phyloP scores from a whole-genome alignment of 2,113 vertebrate genomes.

The Caloenas nicobarica region DNA sequence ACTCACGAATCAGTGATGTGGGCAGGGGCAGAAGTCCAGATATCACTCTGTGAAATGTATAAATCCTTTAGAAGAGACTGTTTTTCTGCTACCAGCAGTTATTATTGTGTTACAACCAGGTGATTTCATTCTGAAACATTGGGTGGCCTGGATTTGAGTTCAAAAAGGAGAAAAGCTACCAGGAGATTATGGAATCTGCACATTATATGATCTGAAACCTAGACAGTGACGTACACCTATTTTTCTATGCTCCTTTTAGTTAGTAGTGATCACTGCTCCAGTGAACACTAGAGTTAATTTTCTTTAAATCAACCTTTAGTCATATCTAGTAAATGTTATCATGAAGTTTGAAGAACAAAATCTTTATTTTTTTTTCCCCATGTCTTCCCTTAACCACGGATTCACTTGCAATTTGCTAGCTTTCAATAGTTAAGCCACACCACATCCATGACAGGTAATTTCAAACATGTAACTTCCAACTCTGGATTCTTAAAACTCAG shows the following conservation, averaged over 20 bases:
- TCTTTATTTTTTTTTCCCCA: not conserved
- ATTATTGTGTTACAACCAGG: conserved; percentile 37
- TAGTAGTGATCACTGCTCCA: not conserved
- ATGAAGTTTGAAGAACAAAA: not conserved
- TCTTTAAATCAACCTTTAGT: not conserved
- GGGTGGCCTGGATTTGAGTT: conserved; percentile 9
- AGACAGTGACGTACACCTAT: not conserved
- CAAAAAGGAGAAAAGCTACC: not conserved
- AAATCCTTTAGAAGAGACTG: conserved; percentile 52
- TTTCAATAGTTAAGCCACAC: not conserved
- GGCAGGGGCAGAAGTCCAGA: conserved; percentile 55
- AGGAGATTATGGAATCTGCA: not conserved
- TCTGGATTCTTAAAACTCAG: not conserved
- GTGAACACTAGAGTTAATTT: not conserved
- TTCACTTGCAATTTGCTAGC: not conserved
- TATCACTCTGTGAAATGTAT: conserved; percentile 55
- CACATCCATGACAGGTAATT: not conserved
- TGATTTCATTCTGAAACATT: conserved; percentile 41
- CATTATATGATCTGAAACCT: not conserved
- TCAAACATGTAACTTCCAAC: not conserved
- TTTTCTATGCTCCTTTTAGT: not conserved
- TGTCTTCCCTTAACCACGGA: not conserved
- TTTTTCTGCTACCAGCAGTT: conserved; percentile 40
- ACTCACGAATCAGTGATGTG: conserved; percentile 71
- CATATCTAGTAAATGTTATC: not conserved